Evolutionary conservation across 2,797 vertebrate genomes (phyloP).

Genomic region (Squalus acanthias): DNA sequence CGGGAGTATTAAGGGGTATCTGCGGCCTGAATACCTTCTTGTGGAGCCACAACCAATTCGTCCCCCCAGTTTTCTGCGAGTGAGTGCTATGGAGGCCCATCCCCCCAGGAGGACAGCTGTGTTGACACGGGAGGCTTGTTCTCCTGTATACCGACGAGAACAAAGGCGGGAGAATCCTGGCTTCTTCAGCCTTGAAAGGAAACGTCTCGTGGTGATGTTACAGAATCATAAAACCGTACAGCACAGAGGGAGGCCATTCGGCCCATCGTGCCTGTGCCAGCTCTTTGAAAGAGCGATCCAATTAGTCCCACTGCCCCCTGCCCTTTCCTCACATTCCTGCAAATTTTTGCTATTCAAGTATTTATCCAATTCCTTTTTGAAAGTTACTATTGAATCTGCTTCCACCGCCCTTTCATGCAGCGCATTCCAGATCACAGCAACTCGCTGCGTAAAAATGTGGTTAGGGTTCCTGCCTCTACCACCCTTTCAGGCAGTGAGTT

Average conservation of each 20-base stretch:
- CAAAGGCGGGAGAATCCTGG: neutral
- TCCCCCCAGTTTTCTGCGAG: neutral
- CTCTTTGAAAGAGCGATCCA: neutral
- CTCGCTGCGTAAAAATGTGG: too few relatives aligned
- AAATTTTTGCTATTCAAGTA: too few relatives aligned
- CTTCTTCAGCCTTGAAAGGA: neutral
- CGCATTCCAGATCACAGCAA: too few relatives aligned
- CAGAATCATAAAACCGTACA: neutral
- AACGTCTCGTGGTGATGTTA: neutral
- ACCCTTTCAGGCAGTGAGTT: too few relatives aligned
- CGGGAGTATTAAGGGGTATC: neutral
- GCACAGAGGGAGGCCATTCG: neutral
- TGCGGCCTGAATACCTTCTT: neutral
- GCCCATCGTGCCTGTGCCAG: neutral
- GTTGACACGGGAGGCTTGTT: neutral
- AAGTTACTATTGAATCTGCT: too few relatives aligned
- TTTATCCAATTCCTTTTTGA: too few relatives aligned
- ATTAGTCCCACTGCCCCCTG: neutral
- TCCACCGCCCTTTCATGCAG: too few relatives aligned
- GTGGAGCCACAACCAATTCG: neutral
- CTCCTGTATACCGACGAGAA: neutral
- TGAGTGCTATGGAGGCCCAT: neutral
- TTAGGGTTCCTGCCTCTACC: too few relatives aligned
- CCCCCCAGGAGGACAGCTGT: neutral
- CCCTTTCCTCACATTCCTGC: neutral